Conservation (phyloP, 2,888 invertebrate genomes). For the Baronia brevicornis region DNA sequence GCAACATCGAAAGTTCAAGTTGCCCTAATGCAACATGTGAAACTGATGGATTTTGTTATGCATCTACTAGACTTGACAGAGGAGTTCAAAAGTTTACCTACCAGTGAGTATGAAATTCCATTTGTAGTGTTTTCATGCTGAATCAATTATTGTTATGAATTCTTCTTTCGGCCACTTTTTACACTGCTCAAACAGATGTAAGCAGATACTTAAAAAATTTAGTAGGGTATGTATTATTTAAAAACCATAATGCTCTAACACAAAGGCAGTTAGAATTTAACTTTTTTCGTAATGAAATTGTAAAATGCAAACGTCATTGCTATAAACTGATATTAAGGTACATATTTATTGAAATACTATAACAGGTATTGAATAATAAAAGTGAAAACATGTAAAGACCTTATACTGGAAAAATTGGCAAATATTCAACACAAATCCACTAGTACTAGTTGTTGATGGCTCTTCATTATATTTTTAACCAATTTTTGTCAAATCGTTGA, state of each 20-base stretch:
- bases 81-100: slow-evolving; percentile 80
- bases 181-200: too few species aligned
- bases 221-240: too few species aligned
- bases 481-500: slow-evolving; percentile 52
- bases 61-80: slow-evolving; percentile 81
- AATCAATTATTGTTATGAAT: slow-evolving; percentile 6
- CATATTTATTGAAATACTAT: slow-evolving; percentile 18
- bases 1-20: slow-evolving; percentile 87
- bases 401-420: slow-evolving; percentile 39
- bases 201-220: too few species aligned
- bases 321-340: slow-evolving; percentile 18
- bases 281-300: too few species aligned
- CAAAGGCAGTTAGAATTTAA: too few species aligned
- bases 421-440: slow-evolving; percentile 52
- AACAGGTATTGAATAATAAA: slow-evolving; percentile 1
- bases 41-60: slow-evolving; percentile 93
- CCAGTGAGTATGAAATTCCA: slow-evolving; percentile 78
- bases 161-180: slow-evolving; percentile 7
- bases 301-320: too few species aligned
- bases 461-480: slow-evolving; percentile 37
- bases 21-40: slow-evolving; percentile 87
- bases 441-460: slow-evolving; percentile 23
- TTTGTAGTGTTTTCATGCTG: slow-evolving; percentile 2
- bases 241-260: too few species aligned
- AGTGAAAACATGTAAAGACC: slow-evolving; percentile 12